These are phyloP conservation scores for Drosophila testacea DNA, from an alignment of 2,888 invertebrate species.

Conservation along the genomic window DNA sequence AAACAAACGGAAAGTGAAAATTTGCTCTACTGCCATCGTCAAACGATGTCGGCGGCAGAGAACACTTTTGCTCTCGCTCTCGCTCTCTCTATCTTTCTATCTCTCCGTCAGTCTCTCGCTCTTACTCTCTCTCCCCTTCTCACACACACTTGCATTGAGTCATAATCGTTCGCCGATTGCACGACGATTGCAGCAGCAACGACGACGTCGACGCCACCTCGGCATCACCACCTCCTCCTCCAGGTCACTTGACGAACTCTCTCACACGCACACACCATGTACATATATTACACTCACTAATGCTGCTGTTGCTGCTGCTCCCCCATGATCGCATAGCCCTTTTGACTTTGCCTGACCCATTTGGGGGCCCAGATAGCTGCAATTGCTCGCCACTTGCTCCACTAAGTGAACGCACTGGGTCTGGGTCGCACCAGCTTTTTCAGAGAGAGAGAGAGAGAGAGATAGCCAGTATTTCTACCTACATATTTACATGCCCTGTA, in stretches of 20 bases:
- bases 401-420: slow-evolving; percentile 71
- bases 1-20: slow-evolving; percentile 85
- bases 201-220: slow-evolving; percentile 33
- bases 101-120: slow-evolving; percentile 16
- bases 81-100: slow-evolving; percentile 20
- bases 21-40: slow-evolving; percentile 78
- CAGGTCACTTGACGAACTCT: slow-evolving; percentile 39
- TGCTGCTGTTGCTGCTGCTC: slow-evolving; percentile 32
- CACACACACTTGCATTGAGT: slow-evolving; percentile 74
- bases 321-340: slow-evolving; percentile 60
- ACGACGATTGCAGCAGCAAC: slow-evolving; percentile 59
- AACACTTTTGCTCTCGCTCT: slow-evolving; percentile 29
- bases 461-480: slow-evolving; percentile 26
- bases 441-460: not conserved
- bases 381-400: slow-evolving; percentile 61
- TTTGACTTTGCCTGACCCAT: slow-evolving; percentile 68
- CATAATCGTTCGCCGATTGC: slow-evolving; percentile 76
- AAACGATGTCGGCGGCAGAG: slow-evolving; percentile 37
- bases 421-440: slow-evolving; percentile 69
- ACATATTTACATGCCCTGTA: slow-evolving; percentile 13
- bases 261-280: slow-evolving; percentile 22
- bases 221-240: slow-evolving; percentile 34
- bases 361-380: slow-evolving; percentile 61
- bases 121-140: slow-evolving; percentile 24
- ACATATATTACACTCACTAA: slow-evolving; percentile 10